Conservation (phyloP, 2,797 vertebrate genomes). For the Macropus fuliginosus region DNA sequence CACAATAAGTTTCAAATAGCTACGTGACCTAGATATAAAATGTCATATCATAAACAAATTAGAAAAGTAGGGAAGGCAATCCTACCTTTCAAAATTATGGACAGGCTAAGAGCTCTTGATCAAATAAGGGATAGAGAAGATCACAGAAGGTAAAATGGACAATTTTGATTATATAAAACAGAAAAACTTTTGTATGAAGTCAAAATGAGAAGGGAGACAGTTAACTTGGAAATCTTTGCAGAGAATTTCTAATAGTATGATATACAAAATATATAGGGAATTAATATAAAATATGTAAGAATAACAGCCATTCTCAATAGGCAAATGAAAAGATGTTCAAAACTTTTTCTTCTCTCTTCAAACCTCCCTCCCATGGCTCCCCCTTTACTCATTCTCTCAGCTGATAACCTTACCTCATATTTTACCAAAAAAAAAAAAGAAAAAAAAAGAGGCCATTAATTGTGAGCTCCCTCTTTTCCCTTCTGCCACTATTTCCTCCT, state of each 20-base stretch:
- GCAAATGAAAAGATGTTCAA: neutral
- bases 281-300: neutral
- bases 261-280: neutral
- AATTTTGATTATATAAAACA: no score
- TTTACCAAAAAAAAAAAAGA: neutral
- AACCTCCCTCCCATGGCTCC: neutral
- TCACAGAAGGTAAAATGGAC: no score
- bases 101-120: no score
- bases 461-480: neutral
- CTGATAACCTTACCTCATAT: neutral
- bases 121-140: no score
- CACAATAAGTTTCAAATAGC: no score
- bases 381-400: neutral
- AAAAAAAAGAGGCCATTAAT: neutral
- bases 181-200: neutral
- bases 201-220: neutral
- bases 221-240: neutral
- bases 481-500: neutral
- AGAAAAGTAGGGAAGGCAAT: no score
- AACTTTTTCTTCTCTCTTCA: neutral
- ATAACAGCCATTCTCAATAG: neutral
- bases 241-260: neutral
- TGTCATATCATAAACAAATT: no score
- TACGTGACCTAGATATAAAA: no score
- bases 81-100: no score